Evolutionary conservation across 1,140 invertebrate species (phyloP), one percentile per base, ranked within the genome.

Genomic region (Drosophila ohnishii): DNA sequence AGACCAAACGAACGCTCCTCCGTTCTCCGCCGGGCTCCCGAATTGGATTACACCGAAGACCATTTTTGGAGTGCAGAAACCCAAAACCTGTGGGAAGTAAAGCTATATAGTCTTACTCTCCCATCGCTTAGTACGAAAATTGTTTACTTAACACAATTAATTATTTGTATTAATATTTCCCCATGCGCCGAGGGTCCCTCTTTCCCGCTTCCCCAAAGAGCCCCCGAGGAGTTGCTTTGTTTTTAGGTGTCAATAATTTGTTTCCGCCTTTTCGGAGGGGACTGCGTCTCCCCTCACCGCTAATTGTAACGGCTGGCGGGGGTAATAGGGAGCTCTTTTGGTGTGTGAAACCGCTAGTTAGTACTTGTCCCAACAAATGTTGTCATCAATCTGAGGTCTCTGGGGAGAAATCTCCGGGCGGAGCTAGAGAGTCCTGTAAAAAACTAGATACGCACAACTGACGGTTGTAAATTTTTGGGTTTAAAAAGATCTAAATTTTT

Each of bases 81-180:
- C 57, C 73, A 80, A 87, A 77, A 87, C 83, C 83, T 87, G 83
- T 87, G 83, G 84, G 83, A 87, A 87, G 80, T 88, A 88, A 87
- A 80, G 83, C 82, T 77, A 84, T 85, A 85, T 85, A 60, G 67
- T 11, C 13, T 60, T 34, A n/a, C 16, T 51, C 48, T 60, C 30
- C 44, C 34, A 78, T 67, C 57, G 42, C 53, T 71, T 64, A 50
- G 51, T 53, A 56, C 47, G 40, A 75, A 71, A 64, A 73, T 50
- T 72, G 42, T 71, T 78, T 63, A 74, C 67, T 84, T 80, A 86
- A 84, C 84, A 81, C 50, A 90, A 80, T 89, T 89, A 85, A 86
- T 86, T 85, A 80, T 82, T 78, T 67, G 58, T 88, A 84, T 78
- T 88, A 80, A 89, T 84, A 83, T 70, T 61, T 85, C 60, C 40